Evolutionary conservation across 2,888 invertebrate species (phyloP).

Genomic region (Sepiola atlantica): DNA sequence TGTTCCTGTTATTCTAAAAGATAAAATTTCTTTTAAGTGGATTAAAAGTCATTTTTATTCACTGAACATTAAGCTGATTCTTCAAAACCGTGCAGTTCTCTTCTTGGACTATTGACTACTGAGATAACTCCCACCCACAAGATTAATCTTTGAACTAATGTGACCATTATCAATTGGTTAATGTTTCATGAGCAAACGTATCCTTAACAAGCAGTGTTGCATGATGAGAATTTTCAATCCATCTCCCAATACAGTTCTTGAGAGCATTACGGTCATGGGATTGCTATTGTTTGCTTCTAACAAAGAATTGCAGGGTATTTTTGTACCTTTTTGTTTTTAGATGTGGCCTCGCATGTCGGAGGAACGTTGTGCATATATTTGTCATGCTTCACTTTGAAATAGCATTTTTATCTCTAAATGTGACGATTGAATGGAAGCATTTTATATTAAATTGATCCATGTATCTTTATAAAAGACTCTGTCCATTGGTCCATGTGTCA

Average conservation of each 20-base stretch:
- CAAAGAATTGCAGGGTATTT: neutral
- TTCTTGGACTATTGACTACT: neutral
- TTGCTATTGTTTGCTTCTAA: neutral
- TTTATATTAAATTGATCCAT: too few relatives aligned
- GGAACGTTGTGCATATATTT: too few relatives aligned
- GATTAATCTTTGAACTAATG: slow-evolving; percentile 8
- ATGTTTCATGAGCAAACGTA: neutral
- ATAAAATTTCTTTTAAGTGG: neutral
- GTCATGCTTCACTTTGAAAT: too few relatives aligned
- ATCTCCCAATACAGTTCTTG: neutral
- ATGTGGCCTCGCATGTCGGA: neutral
- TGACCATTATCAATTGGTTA: neutral
- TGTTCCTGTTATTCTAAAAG: neutral
- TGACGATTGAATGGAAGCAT: too few relatives aligned
- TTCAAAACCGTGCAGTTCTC: neutral
- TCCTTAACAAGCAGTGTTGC: neutral
- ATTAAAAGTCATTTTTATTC: slow-evolving; percentile 32
- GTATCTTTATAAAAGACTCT: too few relatives aligned
- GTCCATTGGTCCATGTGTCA: too few relatives aligned
- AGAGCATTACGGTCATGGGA: neutral
- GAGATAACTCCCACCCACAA: neutral
- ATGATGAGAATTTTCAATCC: neutral
- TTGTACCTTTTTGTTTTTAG: neutral
- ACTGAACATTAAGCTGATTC: neutral
- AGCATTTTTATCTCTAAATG: too few relatives aligned